Evolutionary conservation across 1,140 invertebrate genomes (phyloP).

Genomic region (Nebria ingens): DNA sequence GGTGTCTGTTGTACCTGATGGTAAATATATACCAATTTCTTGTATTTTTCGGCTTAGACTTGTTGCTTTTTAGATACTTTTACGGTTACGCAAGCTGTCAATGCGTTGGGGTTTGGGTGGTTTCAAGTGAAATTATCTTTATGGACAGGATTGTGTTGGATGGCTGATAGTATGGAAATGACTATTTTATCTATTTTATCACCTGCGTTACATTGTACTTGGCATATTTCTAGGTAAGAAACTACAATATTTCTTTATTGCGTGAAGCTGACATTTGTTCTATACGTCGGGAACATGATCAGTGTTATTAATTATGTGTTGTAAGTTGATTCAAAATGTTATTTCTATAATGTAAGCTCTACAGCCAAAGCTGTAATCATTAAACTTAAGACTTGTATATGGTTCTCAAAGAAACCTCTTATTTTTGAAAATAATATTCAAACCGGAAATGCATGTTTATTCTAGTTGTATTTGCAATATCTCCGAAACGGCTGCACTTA

Average conservation of each 20-base stretch:
- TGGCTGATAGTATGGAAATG: constrained; percentile 98
- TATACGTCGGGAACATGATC: too few relatives aligned
- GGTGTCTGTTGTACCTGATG: constrained; percentile 70
- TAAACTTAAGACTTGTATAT: too few relatives aligned
- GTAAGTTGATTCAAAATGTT: too few relatives aligned
- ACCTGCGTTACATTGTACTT: constrained; percentile 86
- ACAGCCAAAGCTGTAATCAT: too few relatives aligned
- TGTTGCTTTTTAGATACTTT: constrained; percentile 65
- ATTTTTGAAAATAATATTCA: too few relatives aligned
- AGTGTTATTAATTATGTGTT: too few relatives aligned
- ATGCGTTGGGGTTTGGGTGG: constrained; percentile 88
- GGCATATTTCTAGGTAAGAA: constrained; percentile 76
- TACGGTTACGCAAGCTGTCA: constrained; percentile 91
- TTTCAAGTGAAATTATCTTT: constrained; percentile 88
- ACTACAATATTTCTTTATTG: constrained; percentile 20
- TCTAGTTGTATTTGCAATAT: too few relatives aligned
- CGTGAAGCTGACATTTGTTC: not conserved
- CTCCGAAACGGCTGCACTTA: too few relatives aligned
- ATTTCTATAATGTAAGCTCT: too few relatives aligned
- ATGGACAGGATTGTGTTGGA: constrained; percentile 83
- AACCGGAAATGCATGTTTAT: too few relatives aligned
- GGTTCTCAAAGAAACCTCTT: not conserved
- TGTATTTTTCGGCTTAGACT: constrained; percentile 12
- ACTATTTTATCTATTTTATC: constrained; percentile 90
- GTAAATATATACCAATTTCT: constrained; percentile 35